Conservation (phyloP, 30 jellyfish, hydroid and myxozoan genomes). For the Phacellophora camtschatica region DNA sequence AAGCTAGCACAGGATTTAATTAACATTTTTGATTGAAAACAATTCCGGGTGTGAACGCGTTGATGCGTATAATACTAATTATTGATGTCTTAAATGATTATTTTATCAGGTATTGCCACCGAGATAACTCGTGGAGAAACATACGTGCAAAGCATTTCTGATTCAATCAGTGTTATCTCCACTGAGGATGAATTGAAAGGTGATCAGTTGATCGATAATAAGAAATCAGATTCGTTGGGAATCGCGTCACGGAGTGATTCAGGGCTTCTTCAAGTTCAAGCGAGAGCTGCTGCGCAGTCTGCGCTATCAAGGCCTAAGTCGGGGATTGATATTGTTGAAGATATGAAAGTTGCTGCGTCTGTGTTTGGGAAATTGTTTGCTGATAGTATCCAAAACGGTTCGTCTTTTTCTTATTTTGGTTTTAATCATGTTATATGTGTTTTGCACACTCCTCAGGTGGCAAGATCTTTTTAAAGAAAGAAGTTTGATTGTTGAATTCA, state of each 20-base stretch:
- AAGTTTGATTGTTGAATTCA: no score
- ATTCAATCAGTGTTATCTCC: constrained; percentile 8
- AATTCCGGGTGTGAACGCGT: no score
- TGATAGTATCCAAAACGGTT: constrained; percentile 18
- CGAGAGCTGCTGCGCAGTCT: constrained; percentile 51
- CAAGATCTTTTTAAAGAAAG: no score
- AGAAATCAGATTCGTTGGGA: background rate
- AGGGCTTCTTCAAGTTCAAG: constrained; percentile 51
- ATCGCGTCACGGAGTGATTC: constrained; percentile 40
- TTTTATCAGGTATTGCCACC: no score
- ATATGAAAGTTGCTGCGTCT: constrained; percentile 60
- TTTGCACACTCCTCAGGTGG: no score
- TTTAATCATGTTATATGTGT: no score
- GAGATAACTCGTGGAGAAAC: constrained; percentile 26
- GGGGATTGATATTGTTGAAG: constrained; percentile 54
- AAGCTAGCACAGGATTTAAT: no score
- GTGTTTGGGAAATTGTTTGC: constrained; percentile 51
- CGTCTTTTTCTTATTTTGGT: background rate
- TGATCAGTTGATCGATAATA: background rate
- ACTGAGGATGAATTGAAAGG: background rate
- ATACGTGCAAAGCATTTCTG: constrained; percentile 4
- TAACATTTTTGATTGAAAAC: no score
- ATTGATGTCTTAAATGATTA: no score
- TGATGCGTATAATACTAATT: no score
- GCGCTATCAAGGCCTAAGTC: constrained; percentile 72